A percentile compares a stretch with the other conserved stretches of the same genome.
Conservation (phyloP, 1,140 invertebrate genomes). For the Telenomus remus region DNA sequence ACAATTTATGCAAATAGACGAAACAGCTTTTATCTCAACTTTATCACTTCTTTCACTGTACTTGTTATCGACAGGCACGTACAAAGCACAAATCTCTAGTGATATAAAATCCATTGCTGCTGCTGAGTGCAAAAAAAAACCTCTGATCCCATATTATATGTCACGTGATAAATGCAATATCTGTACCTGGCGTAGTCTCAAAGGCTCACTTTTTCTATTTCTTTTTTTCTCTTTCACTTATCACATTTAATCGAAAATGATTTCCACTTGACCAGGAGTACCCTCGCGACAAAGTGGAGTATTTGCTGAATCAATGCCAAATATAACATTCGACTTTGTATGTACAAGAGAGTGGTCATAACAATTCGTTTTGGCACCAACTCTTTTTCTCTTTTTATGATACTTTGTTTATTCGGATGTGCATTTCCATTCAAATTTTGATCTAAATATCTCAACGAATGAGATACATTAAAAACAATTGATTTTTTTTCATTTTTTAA, state of each 20-base stretch:
- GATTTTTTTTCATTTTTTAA: too few relatives aligned
- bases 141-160: conserved; percentile 17
- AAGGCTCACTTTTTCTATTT: conserved; percentile 12
- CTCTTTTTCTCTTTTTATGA: too few relatives aligned
- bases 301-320: conserved; percentile 42
- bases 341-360: conserved; percentile 12
- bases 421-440: too few relatives aligned
- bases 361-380: conserved; percentile 21
- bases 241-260: conserved; percentile 29
- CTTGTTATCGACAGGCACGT: conserved; percentile 19
- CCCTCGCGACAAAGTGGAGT: conserved; percentile 24
- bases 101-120: conserved; percentile 6
- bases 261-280: conserved; percentile 19
- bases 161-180: conserved; percentile 28
- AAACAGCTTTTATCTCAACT: conserved; percentile 10
- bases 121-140: conserved; percentile 7
- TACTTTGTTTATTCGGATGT: too few relatives aligned
- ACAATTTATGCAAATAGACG: too few relatives aligned
- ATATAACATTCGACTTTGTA: conserved; percentile 29
- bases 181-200: conserved; percentile 28
- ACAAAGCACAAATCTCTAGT: conserved; percentile 12
- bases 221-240: not conserved
- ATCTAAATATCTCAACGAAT: too few relatives aligned
- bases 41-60: conserved; percentile 16
- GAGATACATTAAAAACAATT: too few relatives aligned